phyloP scores from a whole-genome alignment of 2,888 invertebrate species.

The Heteromurus nitidus region DNA sequence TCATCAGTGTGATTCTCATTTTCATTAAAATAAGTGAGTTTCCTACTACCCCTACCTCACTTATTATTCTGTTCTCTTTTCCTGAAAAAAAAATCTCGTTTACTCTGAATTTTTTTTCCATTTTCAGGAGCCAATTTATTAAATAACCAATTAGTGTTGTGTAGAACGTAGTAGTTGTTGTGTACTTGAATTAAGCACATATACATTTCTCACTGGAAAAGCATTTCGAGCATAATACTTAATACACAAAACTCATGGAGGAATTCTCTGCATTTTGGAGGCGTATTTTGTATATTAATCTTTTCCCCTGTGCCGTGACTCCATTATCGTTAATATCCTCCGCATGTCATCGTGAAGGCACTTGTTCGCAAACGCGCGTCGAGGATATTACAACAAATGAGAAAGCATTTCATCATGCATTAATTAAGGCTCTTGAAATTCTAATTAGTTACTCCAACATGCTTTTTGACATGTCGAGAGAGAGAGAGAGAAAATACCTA shows the following conservation, averaged over 20 bases:
- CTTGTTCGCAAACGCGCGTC: conserved; percentile 54
- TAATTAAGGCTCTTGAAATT: conserved; percentile 65
- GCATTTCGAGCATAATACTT: not conserved
- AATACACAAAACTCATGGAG: not conserved
- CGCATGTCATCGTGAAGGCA: conserved; percentile 42
- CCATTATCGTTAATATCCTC: conserved; percentile 40
- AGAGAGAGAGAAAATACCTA: conserved; percentile 13
- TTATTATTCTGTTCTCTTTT: conserved; percentile 25
- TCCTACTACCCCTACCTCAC: conserved; percentile 35
- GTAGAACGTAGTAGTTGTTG: not conserved
- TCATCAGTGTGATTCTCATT: conserved; percentile 24
- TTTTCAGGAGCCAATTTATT: conserved; percentile 48
- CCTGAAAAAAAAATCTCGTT: conserved; percentile 36
- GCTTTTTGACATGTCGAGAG: conserved; percentile 39
- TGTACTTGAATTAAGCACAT: not conserved
- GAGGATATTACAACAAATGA: conserved; percentile 58
- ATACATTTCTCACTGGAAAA: not conserved
- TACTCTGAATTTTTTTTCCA: conserved; percentile 46
- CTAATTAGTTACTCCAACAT: conserved; percentile 60
- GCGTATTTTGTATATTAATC: conserved; percentile 23
- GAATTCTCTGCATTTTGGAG: not conserved
- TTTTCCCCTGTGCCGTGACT: conserved; percentile 41
- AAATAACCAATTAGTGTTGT: conserved; percentile 53
- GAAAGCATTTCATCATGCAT: conserved; percentile 61
- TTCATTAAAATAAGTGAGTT: conserved; percentile 52